Evolutionary conservation across 2,797 vertebrate species (phyloP).

Genomic region (Pelochelys cantorii): DNA sequence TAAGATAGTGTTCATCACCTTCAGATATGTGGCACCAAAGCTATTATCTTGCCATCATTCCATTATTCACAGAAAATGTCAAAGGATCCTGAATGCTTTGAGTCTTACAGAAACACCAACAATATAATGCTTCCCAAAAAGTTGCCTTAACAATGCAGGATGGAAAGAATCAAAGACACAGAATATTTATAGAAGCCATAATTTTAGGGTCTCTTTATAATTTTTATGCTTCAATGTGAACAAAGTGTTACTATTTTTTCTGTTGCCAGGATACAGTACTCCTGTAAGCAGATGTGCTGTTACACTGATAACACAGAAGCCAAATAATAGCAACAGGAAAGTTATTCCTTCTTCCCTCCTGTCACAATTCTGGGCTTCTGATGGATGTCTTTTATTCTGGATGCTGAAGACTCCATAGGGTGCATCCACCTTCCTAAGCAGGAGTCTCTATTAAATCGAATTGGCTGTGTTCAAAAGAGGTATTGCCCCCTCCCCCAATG

Average conservation of each 20-base stretch:
- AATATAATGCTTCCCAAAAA: not conserved
- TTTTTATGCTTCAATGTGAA: not conserved
- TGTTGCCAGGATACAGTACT: conserved; percentile 29
- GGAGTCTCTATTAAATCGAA: too few relatives aligned
- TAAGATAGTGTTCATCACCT: not conserved
- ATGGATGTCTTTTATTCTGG: too few relatives aligned
- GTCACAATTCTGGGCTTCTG: not conserved
- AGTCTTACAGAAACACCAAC: conserved; percentile 9
- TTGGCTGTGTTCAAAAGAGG: too few relatives aligned
- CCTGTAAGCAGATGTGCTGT: conserved; percentile 6
- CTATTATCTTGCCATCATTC: not conserved
- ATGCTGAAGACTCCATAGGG: too few relatives aligned
- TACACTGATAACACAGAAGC: not conserved
- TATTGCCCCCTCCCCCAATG: too few relatives aligned
- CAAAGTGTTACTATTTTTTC: not conserved
- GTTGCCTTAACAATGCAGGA: not conserved
- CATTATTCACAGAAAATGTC: not conserved
- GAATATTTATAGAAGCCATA: not conserved
- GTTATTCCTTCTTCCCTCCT: not conserved
- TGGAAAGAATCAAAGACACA: not conserved
- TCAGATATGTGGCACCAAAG: not conserved
- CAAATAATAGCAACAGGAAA: not conserved
- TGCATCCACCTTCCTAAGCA: too few relatives aligned
- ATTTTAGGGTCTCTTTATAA: not conserved
- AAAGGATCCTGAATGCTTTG: conserved; percentile 9